Evolutionary conservation across 2,113 vertebrate genomes (phyloP).

Genomic region (Collichthys lucidus): DNA sequence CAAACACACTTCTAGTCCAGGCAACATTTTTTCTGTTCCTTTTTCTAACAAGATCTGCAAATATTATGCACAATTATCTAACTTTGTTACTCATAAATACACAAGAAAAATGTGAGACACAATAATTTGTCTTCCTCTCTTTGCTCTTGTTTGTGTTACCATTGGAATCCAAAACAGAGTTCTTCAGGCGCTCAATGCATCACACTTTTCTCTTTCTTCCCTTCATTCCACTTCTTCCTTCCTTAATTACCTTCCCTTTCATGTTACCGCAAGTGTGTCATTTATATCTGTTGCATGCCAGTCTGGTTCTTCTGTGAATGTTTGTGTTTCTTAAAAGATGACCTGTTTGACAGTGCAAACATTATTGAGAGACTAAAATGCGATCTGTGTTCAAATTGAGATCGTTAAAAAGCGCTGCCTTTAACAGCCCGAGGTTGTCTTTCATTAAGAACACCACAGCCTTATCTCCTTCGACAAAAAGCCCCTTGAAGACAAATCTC

Average conservation of each 20-base stretch:
- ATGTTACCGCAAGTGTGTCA: neutral
- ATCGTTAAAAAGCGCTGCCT: neutral
- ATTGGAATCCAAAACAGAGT: neutral
- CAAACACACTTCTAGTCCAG: neutral
- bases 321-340: neutral
- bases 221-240: no score
- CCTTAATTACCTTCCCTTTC: neutral
- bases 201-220: neutral
- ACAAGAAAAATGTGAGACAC: neutral
- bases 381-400: neutral
- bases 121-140: neutral
- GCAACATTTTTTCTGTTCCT: neutral
- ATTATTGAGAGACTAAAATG: neutral
- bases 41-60: neutral
- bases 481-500: slow-evolving; percentile 1
- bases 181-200: neutral
- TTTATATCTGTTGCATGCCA: slow-evolving; percentile 1
- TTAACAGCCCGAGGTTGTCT: neutral
- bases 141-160: neutral
- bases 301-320: neutral
- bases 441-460: neutral
- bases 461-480: neutral
- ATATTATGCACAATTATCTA: neutral
- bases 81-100: no score
- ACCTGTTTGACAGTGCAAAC: neutral